These are phyloP conservation scores for Leucophenga maculata DNA, from an alignment of 2,888 invertebrate genomes.

Conservation along the genomic window DNA sequence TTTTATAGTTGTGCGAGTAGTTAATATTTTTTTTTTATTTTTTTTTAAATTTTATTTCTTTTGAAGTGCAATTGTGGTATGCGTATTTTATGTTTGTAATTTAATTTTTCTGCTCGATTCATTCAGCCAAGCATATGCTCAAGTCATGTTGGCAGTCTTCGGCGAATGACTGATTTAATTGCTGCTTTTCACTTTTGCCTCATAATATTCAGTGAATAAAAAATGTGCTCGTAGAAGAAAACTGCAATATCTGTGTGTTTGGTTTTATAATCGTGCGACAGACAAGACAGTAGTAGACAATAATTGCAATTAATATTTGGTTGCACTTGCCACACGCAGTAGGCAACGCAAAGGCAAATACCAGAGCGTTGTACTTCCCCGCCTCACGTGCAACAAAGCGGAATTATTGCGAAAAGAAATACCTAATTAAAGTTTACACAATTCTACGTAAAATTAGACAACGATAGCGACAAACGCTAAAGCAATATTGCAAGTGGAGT, in stretches of 20 bases:
- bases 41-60: too few relatives aligned
- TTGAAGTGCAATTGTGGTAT: too few relatives aligned
- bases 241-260: conserved; percentile 49
- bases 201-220: conserved; percentile 51
- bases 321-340: not conserved
- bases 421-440: conserved; percentile 58
- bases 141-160: conserved; percentile 33
- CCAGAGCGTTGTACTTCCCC: not conserved
- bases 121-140: not conserved
- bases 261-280: conserved; percentile 18
- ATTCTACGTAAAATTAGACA: conserved; percentile 24
- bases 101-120: too few relatives aligned
- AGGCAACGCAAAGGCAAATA: not conserved
- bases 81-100: too few relatives aligned
- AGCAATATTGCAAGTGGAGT: conserved; percentile 16
- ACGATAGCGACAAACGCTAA: too few relatives aligned
- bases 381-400: conserved; percentile 53
- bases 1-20: too few relatives aligned
- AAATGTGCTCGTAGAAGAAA: conserved; percentile 50
- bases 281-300: not conserved
- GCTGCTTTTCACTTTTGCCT: conserved; percentile 69
- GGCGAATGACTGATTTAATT: conserved; percentile 68
- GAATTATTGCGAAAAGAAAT: conserved; percentile 48
- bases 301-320: not conserved
- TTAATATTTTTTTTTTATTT: too few relatives aligned